Evolutionary conservation across 2,113 vertebrate genomes (phyloP).

Genomic region (Peromyscus maniculatus): DNA sequence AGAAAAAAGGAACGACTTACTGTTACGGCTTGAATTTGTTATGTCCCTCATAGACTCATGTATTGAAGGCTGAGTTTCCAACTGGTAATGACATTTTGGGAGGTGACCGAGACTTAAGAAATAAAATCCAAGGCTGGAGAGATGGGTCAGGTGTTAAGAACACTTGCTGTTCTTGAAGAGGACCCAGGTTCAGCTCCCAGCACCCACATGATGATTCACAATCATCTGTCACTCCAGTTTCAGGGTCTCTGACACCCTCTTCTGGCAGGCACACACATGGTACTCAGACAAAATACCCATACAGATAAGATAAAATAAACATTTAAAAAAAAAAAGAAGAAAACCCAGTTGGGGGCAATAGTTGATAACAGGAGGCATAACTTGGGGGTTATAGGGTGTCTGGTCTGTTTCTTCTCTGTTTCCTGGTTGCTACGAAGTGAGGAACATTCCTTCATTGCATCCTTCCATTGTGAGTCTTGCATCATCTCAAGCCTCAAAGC

Average conservation of each 20-base stretch:
- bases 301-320: neutral
- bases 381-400: neutral
- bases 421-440: neutral
- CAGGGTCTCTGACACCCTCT: neutral
- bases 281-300: neutral
- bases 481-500: neutral
- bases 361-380: neutral
- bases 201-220: neutral
- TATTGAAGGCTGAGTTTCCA: neutral
- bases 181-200: neutral
- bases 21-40: too few species aligned
- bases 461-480: neutral
- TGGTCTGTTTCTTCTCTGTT: neutral
- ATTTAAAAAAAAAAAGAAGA: neutral
- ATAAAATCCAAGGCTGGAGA: neutral
- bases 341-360: too few species aligned
- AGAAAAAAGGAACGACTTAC: neutral
- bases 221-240: neutral
- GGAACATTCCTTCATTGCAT: neutral
- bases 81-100: neutral
- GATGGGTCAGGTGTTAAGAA: neutral
- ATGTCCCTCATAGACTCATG: neutral
- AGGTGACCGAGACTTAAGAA: neutral
- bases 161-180: neutral
- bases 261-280: neutral